phyloP scores from a whole-genome alignment of 23 tunicate species.

The Trididemnum nubilum region DNA sequence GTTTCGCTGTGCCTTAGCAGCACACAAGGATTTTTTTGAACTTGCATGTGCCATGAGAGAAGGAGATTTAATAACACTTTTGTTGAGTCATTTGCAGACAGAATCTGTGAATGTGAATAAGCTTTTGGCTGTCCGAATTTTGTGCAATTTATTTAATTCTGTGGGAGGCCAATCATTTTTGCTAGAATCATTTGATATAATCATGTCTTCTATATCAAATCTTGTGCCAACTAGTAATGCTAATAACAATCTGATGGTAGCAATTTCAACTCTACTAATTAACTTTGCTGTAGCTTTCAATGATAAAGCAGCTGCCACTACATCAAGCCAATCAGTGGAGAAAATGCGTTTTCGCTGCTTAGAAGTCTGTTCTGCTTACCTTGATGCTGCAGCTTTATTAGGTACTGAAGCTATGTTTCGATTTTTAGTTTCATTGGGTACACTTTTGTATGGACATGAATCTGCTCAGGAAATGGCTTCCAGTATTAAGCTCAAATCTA shows the following conservation, averaged over 20 bases:
- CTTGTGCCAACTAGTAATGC: slow-evolving; percentile 4
- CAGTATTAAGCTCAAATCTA: not conserved
- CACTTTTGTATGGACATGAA: slow-evolving; percentile 36
- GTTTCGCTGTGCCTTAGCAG: slow-evolving; percentile 32
- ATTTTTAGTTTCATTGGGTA: slow-evolving; percentile 60
- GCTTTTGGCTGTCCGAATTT: slow-evolving; percentile 55
- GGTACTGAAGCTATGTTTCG: slow-evolving; percentile 65
- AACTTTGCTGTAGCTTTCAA: slow-evolving; percentile 47
- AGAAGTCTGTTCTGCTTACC: not conserved
- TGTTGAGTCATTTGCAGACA: slow-evolving; percentile 31
- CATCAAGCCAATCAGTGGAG: not conserved
- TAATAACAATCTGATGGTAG: slow-evolving; percentile 53
- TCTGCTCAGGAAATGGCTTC: slow-evolving; percentile 38
- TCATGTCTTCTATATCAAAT: slow-evolving; percentile 21
- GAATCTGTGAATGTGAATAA: not conserved
- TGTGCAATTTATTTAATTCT: slow-evolving; percentile 50
- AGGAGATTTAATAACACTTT: slow-evolving; percentile 17
- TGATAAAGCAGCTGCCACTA: not conserved
- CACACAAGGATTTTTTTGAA: slow-evolving; percentile 20
- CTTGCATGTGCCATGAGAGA: slow-evolving; percentile 33
- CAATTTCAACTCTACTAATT: slow-evolving; percentile 51
- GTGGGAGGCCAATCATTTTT: slow-evolving; percentile 37
- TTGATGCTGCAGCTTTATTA: not conserved
- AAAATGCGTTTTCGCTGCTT: not conserved
- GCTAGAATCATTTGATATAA: slow-evolving; percentile 35